A percentile compares a stretch with the other conserved stretches of the same genome.
phyloP scores from a whole-genome alignment of 2,113 vertebrate genomes.

The Uropsilus gracilis region DNA sequence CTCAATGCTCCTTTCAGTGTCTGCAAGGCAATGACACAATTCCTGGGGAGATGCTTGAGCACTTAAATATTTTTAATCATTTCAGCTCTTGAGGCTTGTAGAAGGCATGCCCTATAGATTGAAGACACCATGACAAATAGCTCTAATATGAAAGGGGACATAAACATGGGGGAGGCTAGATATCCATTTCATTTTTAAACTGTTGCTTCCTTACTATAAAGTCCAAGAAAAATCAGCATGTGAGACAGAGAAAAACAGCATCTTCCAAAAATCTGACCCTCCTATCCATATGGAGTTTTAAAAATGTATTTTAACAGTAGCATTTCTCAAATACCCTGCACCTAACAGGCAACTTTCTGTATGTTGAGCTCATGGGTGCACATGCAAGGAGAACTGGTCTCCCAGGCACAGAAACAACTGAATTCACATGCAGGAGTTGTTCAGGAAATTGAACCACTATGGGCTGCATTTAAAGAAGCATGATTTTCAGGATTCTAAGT shows the following conservation, averaged over 20 bases:
- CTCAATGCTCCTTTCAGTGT: neutral
- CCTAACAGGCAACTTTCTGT: neutral
- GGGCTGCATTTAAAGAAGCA: neutral
- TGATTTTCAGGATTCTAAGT: conserved; percentile 31
- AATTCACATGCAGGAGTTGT: conserved; percentile 41
- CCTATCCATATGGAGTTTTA: neutral
- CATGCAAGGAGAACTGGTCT: neutral
- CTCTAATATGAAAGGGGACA: neutral
- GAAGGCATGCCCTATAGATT: neutral
- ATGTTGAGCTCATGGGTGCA: neutral
- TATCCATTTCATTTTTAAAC: neutral
- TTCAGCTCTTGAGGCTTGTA: neutral
- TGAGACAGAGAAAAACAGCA: neutral
- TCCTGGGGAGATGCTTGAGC: neutral
- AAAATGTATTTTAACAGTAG: conserved; percentile 12
- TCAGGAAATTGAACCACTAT: neutral
- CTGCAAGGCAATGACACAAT: neutral
- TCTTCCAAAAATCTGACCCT: neutral
- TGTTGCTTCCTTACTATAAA: neutral
- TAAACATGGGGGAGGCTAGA: neutral
- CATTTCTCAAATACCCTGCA: neutral
- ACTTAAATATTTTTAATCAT: neutral
- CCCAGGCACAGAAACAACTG: fast-evolving
- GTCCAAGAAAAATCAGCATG: neutral
- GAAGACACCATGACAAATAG: neutral